Evolutionary conservation across 2,797 vertebrate genomes (phyloP).

Genomic region (Danio kyathit): DNA sequence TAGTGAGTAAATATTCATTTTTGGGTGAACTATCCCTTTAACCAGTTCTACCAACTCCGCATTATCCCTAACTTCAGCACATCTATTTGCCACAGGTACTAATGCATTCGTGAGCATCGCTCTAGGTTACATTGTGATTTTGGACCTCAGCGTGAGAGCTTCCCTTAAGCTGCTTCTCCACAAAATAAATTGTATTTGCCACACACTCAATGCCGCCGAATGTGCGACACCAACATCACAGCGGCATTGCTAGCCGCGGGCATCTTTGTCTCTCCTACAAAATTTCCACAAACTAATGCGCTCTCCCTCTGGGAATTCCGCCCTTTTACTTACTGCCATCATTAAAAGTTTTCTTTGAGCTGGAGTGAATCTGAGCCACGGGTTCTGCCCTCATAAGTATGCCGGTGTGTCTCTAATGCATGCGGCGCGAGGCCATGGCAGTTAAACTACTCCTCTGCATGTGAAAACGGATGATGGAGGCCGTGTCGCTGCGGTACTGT

Average conservation of each 20-base stretch:
- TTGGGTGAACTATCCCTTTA: background rate
- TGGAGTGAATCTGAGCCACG: conserved; percentile 53
- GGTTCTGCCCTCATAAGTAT: conserved; percentile 61
- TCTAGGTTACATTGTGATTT: conserved; percentile 31
- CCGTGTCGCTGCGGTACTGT: conserved; percentile 31
- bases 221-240: conserved; percentile 32
- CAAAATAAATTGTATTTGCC: conserved; percentile 54
- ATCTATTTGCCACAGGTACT: conserved; percentile 10
- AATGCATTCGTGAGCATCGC: conserved; percentile 20
- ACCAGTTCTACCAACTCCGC: conserved; percentile 1
- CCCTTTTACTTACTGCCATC: conserved; percentile 63
- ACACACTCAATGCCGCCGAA: conserved; percentile 44
- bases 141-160: conserved; percentile 30
- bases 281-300: conserved; percentile 58
- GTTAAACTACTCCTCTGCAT: conserved; percentile 58
- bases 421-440: conserved; percentile 37
- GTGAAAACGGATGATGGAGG: conserved; percentile 55
- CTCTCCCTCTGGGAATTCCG: conserved; percentile 31
- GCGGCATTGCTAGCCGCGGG: conserved; percentile 41
- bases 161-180: conserved; percentile 35
- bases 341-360: conserved; percentile 66
- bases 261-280: conserved; percentile 55
- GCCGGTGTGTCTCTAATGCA: conserved; percentile 48
- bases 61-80: conserved; percentile 12
- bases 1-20: no score